These are phyloP conservation scores for Ficedula albicollis DNA, from an alignment of 2,797 vertebrate genomes.

Conservation along the genomic window DNA sequence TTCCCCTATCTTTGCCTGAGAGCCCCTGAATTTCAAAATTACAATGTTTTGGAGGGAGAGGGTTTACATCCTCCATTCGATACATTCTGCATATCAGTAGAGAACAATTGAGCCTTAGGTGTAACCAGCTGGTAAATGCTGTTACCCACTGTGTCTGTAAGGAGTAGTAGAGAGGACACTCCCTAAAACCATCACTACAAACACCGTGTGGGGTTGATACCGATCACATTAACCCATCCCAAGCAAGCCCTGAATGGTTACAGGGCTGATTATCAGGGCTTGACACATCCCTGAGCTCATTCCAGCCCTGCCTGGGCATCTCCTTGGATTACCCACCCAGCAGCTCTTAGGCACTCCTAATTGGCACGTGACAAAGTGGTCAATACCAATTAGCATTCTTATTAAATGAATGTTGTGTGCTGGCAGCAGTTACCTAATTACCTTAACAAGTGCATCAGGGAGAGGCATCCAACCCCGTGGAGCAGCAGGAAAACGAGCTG, in stretches of 20 bases:
- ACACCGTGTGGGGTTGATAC: rapidly evolving
- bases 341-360: neutral
- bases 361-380: slow-evolving; percentile 46
- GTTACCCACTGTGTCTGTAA: no score
- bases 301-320: neutral
- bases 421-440: slow-evolving; percentile 43
- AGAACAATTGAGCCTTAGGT: no score
- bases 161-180: no score
- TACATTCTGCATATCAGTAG: no score
- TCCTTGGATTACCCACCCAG: neutral
- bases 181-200: neutral
- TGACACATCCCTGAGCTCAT: neutral
- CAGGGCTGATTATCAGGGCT: neutral
- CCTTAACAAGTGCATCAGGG: neutral
- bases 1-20: no score
- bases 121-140: no score
- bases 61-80: no score
- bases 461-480: neutral
- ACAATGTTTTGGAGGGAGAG: no score
- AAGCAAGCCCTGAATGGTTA: neutral
- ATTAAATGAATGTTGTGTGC: slow-evolving; percentile 3
- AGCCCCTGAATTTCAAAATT: no score
- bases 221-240: rapidly evolving
- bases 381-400: slow-evolving; percentile 68
- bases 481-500: neutral